These are phyloP conservation scores for Chloroclysta siterata DNA, from an alignment of 2,888 invertebrate species.

Conservation along the genomic window DNA sequence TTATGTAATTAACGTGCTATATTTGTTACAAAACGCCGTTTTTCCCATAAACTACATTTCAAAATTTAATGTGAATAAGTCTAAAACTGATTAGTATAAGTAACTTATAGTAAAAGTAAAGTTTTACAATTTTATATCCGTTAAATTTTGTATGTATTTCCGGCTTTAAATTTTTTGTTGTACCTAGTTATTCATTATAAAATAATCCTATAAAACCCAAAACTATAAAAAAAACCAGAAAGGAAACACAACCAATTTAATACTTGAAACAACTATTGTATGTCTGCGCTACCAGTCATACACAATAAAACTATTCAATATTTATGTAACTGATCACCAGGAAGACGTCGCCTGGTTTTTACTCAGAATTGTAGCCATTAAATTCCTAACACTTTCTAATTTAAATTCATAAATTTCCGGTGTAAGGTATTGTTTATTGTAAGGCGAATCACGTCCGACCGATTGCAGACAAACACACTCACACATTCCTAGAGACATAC, in stretches of 20 bases:
- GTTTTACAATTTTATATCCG: background rate
- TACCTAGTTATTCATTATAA: background rate
- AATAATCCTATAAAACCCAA: conserved; percentile 11
- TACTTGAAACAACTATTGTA: conserved; percentile 50
- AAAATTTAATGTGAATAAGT: background rate
- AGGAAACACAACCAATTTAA: conserved; percentile 53
- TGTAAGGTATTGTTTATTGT: conserved; percentile 70
- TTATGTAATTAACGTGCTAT: conserved; percentile 52
- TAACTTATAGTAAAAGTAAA: background rate
- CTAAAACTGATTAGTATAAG: background rate
- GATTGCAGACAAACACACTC: conserved; percentile 72
- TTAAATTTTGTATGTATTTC: background rate
- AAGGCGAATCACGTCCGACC: conserved; percentile 74
- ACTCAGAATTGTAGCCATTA: conserved; percentile 59
- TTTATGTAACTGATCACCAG: conserved; percentile 68
- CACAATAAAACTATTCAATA: conserved; percentile 69
- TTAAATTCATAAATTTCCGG: conserved; percentile 85
- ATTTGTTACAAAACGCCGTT: conserved; percentile 39
- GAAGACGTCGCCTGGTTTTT: conserved; percentile 51
- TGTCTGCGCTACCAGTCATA: conserved; percentile 57
- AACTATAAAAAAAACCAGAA: conserved; percentile 39
- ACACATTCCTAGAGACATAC: conserved; percentile 63
- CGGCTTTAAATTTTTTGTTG: background rate
- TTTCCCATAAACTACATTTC: conserved; percentile 1
- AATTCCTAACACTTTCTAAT: conserved; percentile 84